Percentiles rank a stretch among this genome's conserved stretches.
phyloP scores from a whole-genome alignment of 2,797 vertebrate species.

The Mallotus villosus region DNA sequence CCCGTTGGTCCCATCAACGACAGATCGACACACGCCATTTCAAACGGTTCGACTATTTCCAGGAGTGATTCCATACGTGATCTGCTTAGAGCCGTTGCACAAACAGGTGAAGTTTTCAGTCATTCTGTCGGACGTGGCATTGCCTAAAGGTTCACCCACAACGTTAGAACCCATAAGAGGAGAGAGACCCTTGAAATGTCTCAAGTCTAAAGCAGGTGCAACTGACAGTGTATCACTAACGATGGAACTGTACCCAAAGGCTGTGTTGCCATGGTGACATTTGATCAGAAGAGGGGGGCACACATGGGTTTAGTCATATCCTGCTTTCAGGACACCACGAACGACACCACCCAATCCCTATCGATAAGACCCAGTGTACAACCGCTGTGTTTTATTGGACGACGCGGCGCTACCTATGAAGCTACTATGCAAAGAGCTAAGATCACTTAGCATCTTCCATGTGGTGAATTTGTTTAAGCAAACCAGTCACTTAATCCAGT shows the following conservation, averaged over 20 bases:
- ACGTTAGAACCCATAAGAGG: neutral
- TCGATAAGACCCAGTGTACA: neutral
- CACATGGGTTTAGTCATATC: neutral
- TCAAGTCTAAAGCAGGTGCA: neutral
- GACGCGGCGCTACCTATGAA: too few species aligned
- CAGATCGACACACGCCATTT: too few species aligned
- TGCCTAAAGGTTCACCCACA: too few species aligned
- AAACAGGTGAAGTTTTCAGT: neutral
- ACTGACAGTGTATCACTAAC: slow-evolving; percentile 30
- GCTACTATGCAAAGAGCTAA: neutral
- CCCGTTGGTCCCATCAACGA: neutral
- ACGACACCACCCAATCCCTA: too few species aligned
- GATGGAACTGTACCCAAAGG: neutral
- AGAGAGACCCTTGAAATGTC: neutral
- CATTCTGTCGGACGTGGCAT: too few species aligned
- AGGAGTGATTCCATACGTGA: too few species aligned
- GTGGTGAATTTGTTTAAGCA: slow-evolving; percentile 41
- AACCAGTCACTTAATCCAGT: slow-evolving; percentile 41
- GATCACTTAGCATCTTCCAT: slow-evolving; percentile 32
- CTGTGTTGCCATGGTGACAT: slow-evolving; percentile 9
- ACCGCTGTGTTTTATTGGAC: neutral
- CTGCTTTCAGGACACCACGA: too few species aligned
- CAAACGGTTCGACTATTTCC: too few species aligned
- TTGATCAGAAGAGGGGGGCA: neutral
- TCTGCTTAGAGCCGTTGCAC: neutral